Percentiles rank a stretch among this genome's conserved stretches.
phyloP scores from a whole-genome alignment of 1,140 invertebrate genomes.

The Tribolium madens region DNA sequence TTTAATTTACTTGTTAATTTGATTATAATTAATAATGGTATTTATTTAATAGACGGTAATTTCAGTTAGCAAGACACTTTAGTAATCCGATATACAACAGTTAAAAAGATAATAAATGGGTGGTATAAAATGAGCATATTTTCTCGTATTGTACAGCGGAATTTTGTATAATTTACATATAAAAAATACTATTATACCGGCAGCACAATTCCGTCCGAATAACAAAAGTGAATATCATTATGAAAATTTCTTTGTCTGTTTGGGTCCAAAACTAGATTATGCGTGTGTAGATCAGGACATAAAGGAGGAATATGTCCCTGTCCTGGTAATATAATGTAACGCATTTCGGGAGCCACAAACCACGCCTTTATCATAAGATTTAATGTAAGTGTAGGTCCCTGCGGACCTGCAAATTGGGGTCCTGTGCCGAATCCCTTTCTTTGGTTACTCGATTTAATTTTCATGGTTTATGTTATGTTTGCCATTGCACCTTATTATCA shows the following conservation, averaged over 20 bases:
- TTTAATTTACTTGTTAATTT: too few relatives aligned
- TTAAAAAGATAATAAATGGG: neutral
- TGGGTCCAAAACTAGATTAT: slow-evolving; percentile 44
- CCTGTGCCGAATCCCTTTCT: slow-evolving; percentile 38
- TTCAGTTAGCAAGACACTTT: neutral
- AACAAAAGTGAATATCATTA: slow-evolving; percentile 43
- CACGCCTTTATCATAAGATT: slow-evolving; percentile 50
- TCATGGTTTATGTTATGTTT: slow-evolving; percentile 45
- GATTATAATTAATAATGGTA: too few relatives aligned
- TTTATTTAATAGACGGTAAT: neutral
- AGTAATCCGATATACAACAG: neutral
- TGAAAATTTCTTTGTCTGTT: slow-evolving; percentile 46
- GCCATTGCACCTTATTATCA: slow-evolving; percentile 43
- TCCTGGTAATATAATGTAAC: slow-evolving; percentile 45
- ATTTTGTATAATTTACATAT: slow-evolving; percentile 24
- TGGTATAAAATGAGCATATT: neutral
- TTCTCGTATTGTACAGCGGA: neutral
- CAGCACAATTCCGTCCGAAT: slow-evolving; percentile 1
- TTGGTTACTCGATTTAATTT: slow-evolving; percentile 46
- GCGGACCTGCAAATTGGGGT: slow-evolving; percentile 48
- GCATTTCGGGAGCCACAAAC: slow-evolving; percentile 40
- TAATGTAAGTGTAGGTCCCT: slow-evolving; percentile 46
- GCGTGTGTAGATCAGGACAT: slow-evolving; percentile 42
- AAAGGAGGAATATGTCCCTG: slow-evolving; percentile 47
- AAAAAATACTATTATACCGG: slow-evolving; percentile 13